Base-by-base conservation (phyloP, 2,113 vertebrate genomes). In the Ophthalmotilapia sp. region DNA sequence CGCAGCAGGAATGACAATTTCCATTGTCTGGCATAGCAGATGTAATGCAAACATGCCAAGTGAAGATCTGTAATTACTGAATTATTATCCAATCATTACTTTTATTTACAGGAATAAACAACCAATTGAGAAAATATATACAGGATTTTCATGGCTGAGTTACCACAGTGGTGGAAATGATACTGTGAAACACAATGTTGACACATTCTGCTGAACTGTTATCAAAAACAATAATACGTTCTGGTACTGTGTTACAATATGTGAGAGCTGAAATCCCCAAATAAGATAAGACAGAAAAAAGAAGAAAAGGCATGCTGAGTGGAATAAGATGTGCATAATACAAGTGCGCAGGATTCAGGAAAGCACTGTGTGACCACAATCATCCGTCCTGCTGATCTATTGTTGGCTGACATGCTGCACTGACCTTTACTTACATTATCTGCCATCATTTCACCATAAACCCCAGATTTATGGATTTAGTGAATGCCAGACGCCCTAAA, bases 391-490 rank as follows among this genome's bases (percentile, higher is more conserved):
- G 14, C 83, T 94, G 93, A 95, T 95, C 90, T 94, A 91, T 92
- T 86, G 91, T 83, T 91, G 82, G 87, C 90, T 91, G 93, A 93
- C 90, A 90, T 60, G 88, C 88, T 82, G 88, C 80, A 51, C 84
- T 94, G 94, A 95, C 94, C 94, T 96, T 95, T 94, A 92, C 94
- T 94, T 94, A 93, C 93, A 93, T 94, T 94, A 95, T 93, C 94
- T 88, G 88, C 91, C 92, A 93, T 95, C 90, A 93, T 94, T 93
- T 94, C 90, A 89, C 94, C 88, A 95, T 96, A 95, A 96, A 94
- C 19, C 88, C 40, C 86, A 93, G 93, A 96, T 95, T 96, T 94
- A 96, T 81, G 83, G 90, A 89, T 91, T 85, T 42, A 86, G 88
- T 91, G 92, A 96, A 96, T 95, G 94, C 93, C 94, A 95, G 80